Evolutionary conservation across 2,113 vertebrate genomes (phyloP), one percentile per base, ranked within the genome.

Genomic region (Sinocyclocheilus anshuiensis): DNA sequence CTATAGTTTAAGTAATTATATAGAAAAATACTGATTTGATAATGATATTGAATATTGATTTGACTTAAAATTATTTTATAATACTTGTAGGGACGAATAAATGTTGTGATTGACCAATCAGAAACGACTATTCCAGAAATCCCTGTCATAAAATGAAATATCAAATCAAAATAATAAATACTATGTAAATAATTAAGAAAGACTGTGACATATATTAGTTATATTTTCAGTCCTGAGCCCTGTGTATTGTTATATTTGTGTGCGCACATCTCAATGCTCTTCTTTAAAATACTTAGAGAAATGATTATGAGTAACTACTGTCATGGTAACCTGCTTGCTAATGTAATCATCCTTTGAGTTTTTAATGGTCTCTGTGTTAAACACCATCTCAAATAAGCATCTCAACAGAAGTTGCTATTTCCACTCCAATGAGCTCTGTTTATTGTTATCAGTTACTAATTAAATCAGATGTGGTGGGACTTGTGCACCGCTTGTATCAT

Each of bases 361-460:
- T 63, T 69, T 55, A 83, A 83, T 72, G 65, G 48, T 20, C 24
- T 83, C 48, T 72, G 45, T 83, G 81, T 83, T 83, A 71, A 83
- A 72, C 81, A 83, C 45, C 42, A 53, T 24, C 26, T 22, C 81
- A 72, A 33, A 82, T 55, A 72, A 72, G 81, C 65, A 83, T 83
- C 81, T 39, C 29, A 72, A 83, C 81, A 72, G 81, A 72, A 55
- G 65, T 83, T 81, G 20, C 36, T 2, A 20, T 81, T 83, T 83
- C 67, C 81, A 72, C 65, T 72, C 26, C 29, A 55, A 18, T 33
- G 26, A 69, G 81, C 81, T 36, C 29, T 83, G 81, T 83, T 83
- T 83, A 55, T 83, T 72, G 29, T 65, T 83, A 83, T 83, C 81
- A 72, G 48, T 83, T 83, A 83, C 65, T 83, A 83, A 83, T 83